These are phyloP conservation scores for Maniola hyperantus DNA, from an alignment of 2,888 invertebrate species.

Conservation along the genomic window DNA sequence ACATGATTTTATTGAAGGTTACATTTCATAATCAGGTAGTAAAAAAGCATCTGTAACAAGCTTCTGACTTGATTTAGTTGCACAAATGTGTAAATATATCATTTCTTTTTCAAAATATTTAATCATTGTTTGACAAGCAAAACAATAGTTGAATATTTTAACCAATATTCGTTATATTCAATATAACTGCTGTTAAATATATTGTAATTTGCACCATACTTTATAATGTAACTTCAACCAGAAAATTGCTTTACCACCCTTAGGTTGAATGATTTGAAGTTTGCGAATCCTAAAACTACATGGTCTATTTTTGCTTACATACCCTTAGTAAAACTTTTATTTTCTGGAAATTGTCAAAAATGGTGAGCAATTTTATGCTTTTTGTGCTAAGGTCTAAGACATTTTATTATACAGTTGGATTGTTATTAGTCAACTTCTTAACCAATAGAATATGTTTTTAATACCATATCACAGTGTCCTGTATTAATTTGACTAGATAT, in stretches of 20 bases:
- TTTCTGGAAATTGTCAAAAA: no score
- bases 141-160: neutral
- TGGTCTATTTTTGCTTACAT: no score
- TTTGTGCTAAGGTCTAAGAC: constrained; percentile 66
- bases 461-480: constrained; percentile 59
- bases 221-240: neutral
- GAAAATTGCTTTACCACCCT: no score
- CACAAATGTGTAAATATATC: no score
- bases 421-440: constrained; percentile 61
- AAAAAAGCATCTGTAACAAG: neutral
- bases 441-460: constrained; percentile 59
- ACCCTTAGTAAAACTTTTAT: no score
- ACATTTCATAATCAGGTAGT: neutral
- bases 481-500: constrained; percentile 65
- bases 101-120: neutral
- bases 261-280: no score
- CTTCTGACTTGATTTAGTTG: neutral
- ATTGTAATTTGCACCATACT: neutral
- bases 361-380: constrained; percentile 28
- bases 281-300: no score
- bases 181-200: neutral
- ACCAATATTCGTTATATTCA: neutral
- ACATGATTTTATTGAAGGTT: neutral
- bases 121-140: no score
- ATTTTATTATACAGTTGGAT: constrained; percentile 56